These are phyloP conservation scores for Menidia menidia DNA, from an alignment of 2,797 vertebrate species.

Conservation along the genomic window DNA sequence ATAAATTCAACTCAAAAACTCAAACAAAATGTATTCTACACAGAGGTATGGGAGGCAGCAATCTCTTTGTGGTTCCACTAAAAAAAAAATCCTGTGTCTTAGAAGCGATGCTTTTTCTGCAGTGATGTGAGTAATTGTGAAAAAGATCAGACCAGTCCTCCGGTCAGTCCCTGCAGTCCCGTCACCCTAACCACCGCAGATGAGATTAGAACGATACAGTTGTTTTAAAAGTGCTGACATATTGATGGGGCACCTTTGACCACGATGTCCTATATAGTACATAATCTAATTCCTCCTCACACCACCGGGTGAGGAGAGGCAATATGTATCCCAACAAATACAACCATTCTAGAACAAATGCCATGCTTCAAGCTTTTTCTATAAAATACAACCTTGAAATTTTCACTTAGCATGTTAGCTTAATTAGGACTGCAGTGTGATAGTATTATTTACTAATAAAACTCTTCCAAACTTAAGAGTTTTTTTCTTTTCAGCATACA, in stretches of 20 bases:
- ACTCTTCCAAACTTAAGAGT: slow-evolving; percentile 9
- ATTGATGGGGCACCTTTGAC: slow-evolving; percentile 35
- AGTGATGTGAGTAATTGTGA: slow-evolving; percentile 19
- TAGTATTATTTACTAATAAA: slow-evolving; percentile 14
- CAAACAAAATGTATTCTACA: no score
- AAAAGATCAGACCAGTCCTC: slow-evolving; percentile 18
- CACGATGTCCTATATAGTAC: slow-evolving; percentile 41
- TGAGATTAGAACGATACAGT: slow-evolving; percentile 33
- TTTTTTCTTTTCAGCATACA: slow-evolving; percentile 51
- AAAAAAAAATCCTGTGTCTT: neutral
- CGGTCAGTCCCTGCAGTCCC: slow-evolving; percentile 31
- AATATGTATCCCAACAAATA: slow-evolving; percentile 12
- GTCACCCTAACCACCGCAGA: slow-evolving; percentile 20
- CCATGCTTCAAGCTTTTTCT: slow-evolving; percentile 36
- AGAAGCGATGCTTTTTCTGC: neutral
- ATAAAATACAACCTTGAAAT: slow-evolving; percentile 37
- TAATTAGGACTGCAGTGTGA: slow-evolving; percentile 33
- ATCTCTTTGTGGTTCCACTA: neutral
- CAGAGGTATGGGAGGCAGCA: neutral
- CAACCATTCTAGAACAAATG: slow-evolving; percentile 10
- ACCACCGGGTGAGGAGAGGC: slow-evolving; percentile 14
- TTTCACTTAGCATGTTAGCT: slow-evolving; percentile 31
- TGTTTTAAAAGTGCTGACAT: slow-evolving; percentile 46
- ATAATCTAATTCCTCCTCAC: slow-evolving; percentile 46
- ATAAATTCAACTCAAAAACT: neutral